Evolutionary conservation across 2,797 vertebrate species (phyloP).

Genomic region (Rhinatrema bivittatum): DNA sequence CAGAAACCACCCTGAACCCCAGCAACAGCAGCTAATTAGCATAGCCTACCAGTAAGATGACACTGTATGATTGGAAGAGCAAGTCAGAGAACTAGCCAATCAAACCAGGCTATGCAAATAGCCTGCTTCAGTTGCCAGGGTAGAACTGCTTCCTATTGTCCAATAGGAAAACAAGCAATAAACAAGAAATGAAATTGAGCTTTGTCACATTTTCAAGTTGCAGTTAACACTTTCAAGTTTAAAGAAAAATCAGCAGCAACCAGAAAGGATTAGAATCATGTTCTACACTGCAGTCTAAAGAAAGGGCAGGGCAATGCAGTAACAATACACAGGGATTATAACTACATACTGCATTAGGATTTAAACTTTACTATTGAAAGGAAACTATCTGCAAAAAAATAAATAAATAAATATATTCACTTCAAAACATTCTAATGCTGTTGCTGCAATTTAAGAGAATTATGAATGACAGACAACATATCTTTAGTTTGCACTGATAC

Average conservation of each 20-base stretch:
- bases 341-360: conserved; percentile 16
- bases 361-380: conserved; percentile 13
- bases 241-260: conserved; percentile 47
- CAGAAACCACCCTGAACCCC: conserved; percentile 84
- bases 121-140: conserved; percentile 95
- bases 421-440: neutral
- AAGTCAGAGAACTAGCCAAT: conserved; percentile 78
- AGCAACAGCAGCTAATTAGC: conserved; percentile 99
- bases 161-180: conserved; percentile 98
- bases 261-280: conserved; percentile 38
- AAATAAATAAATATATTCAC: neutral
- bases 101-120: conserved; percentile 89
- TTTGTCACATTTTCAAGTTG: conserved; percentile 86
- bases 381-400: neutral
- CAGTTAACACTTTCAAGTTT: conserved; percentile 59
- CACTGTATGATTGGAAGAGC: conserved; percentile 83
- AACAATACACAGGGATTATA: conserved; percentile 31
- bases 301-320: conserved; percentile 37
- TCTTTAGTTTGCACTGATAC: too few relatives aligned
- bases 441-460: neutral
- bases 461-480: neutral
- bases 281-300: conserved; percentile 37
- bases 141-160: conserved; percentile 86
- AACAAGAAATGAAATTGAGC: conserved; percentile 97
- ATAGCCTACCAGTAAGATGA: conserved; percentile 92